Conservation (phyloP, 2,113 vertebrate species). For the Datnioides undecimradiatus region DNA sequence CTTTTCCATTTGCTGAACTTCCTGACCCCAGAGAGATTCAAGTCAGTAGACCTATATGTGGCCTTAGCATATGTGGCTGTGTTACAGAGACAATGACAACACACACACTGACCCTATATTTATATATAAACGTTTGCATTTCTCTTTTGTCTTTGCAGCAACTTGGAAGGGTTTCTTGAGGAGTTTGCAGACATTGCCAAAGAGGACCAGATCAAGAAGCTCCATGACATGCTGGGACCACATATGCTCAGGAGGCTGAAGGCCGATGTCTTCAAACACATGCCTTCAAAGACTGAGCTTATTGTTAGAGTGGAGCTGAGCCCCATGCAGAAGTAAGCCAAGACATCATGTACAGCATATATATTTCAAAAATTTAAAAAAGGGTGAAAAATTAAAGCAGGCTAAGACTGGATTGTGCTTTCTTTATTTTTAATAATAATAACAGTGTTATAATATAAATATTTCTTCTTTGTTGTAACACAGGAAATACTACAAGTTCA, state of each 20-base stretch:
- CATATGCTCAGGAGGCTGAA: conserved; percentile 98
- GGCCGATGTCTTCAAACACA: conserved; percentile 98
- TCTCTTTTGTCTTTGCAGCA: conserved; percentile 81
- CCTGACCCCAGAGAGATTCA: conserved; percentile 94
- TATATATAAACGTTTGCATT: not conserved
- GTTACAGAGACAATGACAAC: not conserved
- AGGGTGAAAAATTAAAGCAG: not conserved
- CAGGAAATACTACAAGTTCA: conserved; percentile 99
- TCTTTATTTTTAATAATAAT: not conserved
- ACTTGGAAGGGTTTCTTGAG: conserved; percentile 96
- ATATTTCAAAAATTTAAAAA: not conserved
- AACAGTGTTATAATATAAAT: too few relatives aligned
- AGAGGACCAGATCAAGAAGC: conserved; percentile 99
- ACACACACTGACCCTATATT: not conserved
- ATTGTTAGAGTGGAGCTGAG: conserved; percentile 97
- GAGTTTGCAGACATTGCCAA: conserved; percentile 99
- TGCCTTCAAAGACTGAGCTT: conserved; percentile 97
- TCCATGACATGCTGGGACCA: conserved; percentile 97
- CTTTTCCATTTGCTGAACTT: conserved; percentile 98
- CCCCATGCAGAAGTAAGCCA: conserved; percentile 96
- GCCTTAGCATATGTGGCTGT: not conserved
- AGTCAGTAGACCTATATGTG: conserved; percentile 85
- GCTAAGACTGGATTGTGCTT: not conserved
- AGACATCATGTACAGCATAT: not conserved
- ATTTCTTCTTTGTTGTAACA: conserved; percentile 26